These are phyloP conservation scores for Mungos mungo DNA, from an alignment of 2,113 vertebrate species.

Conservation along the genomic window DNA sequence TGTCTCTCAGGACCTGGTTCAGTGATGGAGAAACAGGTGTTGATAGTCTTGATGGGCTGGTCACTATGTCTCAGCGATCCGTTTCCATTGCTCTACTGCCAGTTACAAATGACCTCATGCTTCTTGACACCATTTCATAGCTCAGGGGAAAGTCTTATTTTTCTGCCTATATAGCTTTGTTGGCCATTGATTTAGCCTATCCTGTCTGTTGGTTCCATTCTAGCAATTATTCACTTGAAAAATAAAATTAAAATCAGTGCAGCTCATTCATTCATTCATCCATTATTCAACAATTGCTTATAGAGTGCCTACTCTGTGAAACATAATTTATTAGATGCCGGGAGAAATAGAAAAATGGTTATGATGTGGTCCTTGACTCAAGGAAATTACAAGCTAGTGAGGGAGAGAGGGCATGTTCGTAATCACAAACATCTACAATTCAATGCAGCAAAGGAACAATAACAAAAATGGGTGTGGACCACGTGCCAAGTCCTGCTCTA, in stretches of 20 bases:
- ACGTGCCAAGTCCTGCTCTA: background rate
- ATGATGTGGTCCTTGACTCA: background rate
- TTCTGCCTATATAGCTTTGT: background rate
- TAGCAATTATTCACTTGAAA: conserved; percentile 57
- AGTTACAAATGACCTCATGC: background rate
- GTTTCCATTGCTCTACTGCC: background rate
- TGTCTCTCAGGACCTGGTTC: background rate
- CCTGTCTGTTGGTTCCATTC: conserved; percentile 8
- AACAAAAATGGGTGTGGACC: background rate
- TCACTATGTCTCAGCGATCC: background rate
- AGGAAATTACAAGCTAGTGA: conserved; percentile 15
- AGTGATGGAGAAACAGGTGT: conserved; percentile 3
- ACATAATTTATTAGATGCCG: background rate
- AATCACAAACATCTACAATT: conserved; percentile 10
- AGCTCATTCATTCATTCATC: conserved; percentile 38
- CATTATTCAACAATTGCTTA: conserved; percentile 59
- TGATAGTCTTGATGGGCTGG: background rate
- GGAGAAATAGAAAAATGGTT: conserved; percentile 28
- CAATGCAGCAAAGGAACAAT: conserved; percentile 36
- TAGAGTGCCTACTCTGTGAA: conserved; percentile 30
- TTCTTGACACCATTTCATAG: conserved; percentile 14
- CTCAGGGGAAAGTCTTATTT: background rate
- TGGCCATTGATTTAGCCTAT: background rate
- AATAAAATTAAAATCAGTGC: conserved; percentile 53
- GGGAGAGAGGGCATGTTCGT: background rate